Conservation (phyloP, 23 tunicate genomes). For the Corella eumyota region DNA sequence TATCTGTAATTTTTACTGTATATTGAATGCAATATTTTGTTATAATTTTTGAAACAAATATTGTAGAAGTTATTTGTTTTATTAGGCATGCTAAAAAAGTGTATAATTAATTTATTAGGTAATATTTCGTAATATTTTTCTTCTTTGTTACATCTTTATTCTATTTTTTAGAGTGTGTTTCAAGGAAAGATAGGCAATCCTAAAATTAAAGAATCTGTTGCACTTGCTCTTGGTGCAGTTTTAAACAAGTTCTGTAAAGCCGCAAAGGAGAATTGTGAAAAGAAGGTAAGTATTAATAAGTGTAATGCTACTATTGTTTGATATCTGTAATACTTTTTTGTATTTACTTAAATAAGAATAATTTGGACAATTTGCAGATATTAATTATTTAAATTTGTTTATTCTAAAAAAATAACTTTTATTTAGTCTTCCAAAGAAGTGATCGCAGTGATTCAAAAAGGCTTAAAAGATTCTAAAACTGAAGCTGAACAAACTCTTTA, state of each 20-base stretch:
- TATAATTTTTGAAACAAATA: too few relatives aligned
- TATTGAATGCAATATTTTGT: not conserved
- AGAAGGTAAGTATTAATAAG: conserved; percentile 23
- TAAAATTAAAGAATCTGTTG: conserved; percentile 69
- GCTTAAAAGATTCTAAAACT: conserved; percentile 41
- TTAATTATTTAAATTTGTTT: too few relatives aligned
- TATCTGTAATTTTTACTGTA: conserved; percentile 14
- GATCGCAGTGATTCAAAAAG: conserved; percentile 36
- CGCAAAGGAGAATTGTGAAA: conserved; percentile 33
- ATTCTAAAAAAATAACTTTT: conserved; percentile 1
- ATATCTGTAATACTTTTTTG: too few relatives aligned
- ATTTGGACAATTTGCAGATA: too few relatives aligned
- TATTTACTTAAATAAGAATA: too few relatives aligned
- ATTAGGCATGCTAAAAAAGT: not conserved
- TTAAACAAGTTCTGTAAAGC: conserved; percentile 60
- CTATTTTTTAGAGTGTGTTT: conserved; percentile 33
- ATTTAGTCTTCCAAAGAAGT: too few relatives aligned
- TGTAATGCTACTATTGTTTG: too few relatives aligned
- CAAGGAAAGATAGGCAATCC: conserved; percentile 48
- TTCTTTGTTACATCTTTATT: not conserved
- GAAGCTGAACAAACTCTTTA: conserved; percentile 71
- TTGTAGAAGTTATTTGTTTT: not conserved
- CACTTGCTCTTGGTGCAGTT: conserved; percentile 75
- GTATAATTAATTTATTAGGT: not conserved
- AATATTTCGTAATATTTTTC: not conserved